A percentile compares a stretch with the other conserved stretches of the same genome.
Conservation (phyloP, 2,888 invertebrate genomes). For the Polietes domitor region DNA sequence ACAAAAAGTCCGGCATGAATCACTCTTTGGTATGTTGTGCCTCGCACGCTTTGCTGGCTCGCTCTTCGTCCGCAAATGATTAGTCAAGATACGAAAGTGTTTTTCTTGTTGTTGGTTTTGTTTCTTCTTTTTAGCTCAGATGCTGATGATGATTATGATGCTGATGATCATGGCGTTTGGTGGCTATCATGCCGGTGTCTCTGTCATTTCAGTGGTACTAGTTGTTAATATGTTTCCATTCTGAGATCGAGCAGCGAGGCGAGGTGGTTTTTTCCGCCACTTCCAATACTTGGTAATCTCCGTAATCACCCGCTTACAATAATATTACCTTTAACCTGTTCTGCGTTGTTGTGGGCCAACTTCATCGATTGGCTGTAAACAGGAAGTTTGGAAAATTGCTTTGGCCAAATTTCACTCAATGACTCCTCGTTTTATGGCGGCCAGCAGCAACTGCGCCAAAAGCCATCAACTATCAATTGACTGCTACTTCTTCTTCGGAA, state of each 20-base stretch:
- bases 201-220: neutral
- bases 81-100: constrained; percentile 1
- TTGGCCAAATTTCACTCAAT: constrained; percentile 51
- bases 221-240: too few species aligned
- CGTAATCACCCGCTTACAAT: neutral
- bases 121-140: neutral
- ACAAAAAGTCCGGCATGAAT: neutral
- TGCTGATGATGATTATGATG: constrained; percentile 30
- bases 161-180: constrained; percentile 5
- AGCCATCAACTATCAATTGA: neutral
- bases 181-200: too few species aligned
- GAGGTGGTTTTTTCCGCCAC: constrained; percentile 39
- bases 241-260: too few species aligned
- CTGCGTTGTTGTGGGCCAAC: neutral
- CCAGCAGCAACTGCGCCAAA: neutral
- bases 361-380: constrained; percentile 29
- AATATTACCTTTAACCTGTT: constrained; percentile 52
- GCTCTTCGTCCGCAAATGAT: neutral
- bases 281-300: neutral
- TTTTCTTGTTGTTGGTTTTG: neutral
- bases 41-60: too few species aligned
- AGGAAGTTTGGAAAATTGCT: constrained; percentile 59
- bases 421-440: neutral
- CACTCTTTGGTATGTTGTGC: constrained; percentile 16
- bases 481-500: too few species aligned